phyloP scores from a whole-genome alignment of 2,797 vertebrate species.

The Odontamblyopus rebecca region DNA sequence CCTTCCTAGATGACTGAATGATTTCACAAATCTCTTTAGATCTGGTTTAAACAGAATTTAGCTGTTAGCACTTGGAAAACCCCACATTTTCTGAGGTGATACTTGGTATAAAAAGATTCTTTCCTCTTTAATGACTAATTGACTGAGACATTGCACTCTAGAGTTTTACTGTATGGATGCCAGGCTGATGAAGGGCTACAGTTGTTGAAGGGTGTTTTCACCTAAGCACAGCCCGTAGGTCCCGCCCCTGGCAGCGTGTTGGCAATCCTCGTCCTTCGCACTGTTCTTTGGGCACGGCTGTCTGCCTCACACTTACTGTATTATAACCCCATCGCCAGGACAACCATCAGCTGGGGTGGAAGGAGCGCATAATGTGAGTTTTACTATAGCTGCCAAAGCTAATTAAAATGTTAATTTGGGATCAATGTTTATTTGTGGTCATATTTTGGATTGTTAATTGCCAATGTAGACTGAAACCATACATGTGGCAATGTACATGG shows the following conservation, averaged over 20 bases:
- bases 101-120: background rate
- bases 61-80: background rate
- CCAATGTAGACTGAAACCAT: no score
- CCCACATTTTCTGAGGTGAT: background rate
- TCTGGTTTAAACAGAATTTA: background rate
- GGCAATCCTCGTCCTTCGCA: conserved; percentile 35
- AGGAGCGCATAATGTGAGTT: conserved; percentile 45
- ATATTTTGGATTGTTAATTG: background rate
- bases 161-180: background rate
- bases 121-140: background rate
- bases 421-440: background rate
- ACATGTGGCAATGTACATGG: no score
- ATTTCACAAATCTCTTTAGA: no score
- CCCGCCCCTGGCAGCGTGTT: conserved; percentile 45
- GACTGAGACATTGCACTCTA: background rate
- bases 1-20: no score
- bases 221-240: conserved; percentile 22
- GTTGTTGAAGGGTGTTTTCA: conserved; percentile 18
- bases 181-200: background rate
- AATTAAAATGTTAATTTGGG: background rate
- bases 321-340: conserved; percentile 17
- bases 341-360: conserved; percentile 20
- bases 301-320: conserved; percentile 29
- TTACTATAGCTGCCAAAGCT: conserved; percentile 14
- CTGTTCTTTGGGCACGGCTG: conserved; percentile 37